Base-by-base conservation (phyloP, 2,113 vertebrate species). In the Procavia capensis region DNA sequence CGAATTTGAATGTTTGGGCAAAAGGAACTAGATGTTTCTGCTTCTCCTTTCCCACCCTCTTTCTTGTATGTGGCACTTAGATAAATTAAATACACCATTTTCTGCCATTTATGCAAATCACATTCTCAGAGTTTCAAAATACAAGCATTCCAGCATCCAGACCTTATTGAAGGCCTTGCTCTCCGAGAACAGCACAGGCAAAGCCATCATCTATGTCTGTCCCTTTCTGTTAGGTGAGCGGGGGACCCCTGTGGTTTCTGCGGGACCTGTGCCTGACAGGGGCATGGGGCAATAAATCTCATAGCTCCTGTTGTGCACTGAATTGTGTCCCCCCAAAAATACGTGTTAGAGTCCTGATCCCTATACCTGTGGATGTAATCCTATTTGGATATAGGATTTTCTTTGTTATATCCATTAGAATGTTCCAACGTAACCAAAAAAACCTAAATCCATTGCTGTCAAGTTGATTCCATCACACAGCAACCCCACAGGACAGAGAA, bases 71-170 rank as follows among this genome's bases (percentile, higher is more conserved):
- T n/a, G 34, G 92, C 88, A 83, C 80, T 76, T 74, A 84, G 90
- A 96, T 64, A 97, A 97, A 97, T 96, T 90, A 97, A 97, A 97
- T 80, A 91, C 19, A 86, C 95, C 95, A 98, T 97, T 98, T 98
- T 97, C 97, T 96, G 86, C 88, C 89, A 79, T 92, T 98, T 93
- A 97, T 82, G 92, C 94, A 98, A 98, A 96, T n/a, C 31, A 57
- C 70, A 97, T 95, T 97, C 85, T 85, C 85, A 57, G 63, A 41
- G 93, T 94, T 97, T 70, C 16, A 84, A 98, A 98, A 97, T 75
- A 80, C 64, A 97, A 95, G 97, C 70, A 93, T 85, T 9, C 80
- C 98, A 97, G 98, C 43, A 10, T 61, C 29, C 22, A 96, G 95
- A 93, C 95, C 74, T 68, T 91, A 96, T 1, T 39, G 88, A 97